Evolutionary conservation across 1,140 invertebrate species (phyloP), one percentile per base, ranked within the genome.

Genomic region (Caenorhabditis inopinata): DNA sequence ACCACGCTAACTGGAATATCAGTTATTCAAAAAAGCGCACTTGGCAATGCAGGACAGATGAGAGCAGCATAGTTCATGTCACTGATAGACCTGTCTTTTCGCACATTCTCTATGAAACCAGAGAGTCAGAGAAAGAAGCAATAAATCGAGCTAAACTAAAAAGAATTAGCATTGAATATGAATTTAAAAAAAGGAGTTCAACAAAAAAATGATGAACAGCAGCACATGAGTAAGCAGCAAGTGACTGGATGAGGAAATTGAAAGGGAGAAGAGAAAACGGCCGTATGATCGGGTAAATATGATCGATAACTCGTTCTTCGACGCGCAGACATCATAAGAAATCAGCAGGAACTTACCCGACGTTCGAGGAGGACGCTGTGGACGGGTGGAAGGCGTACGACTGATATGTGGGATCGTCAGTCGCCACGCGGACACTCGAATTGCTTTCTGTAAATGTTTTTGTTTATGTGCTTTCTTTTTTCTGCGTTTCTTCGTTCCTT

Each of bases 191-290:
- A 68, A 32, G 27, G 12, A 42, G 27, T 38, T 42, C n/a, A 68
- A 68, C 21, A 38, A 4, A 18, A 9, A 68, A 68, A 32, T 9
- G 16, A 68, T 68, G 58, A 68, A n/a, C n/a, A n/a, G n/a, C n/a
- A n/a, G n/a, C n/a, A n/a, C n/a, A n/a, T n/a, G n/a, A n/a, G n/a
- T n/a, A n/a, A n/a, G n/a, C n/a, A n/a, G n/a, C n/a, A n/a, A n/a
- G n/a, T n/a, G n/a, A 7, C 38, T n/a, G 32, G 58, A 38, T 68
- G 23, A 7, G n/a, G 12, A 68, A 38, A 68, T 29, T 29, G 58
- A 68, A 68, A 68, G 38, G 32, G 58, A 68, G 32, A 68, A n/a
- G n/a, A n/a, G n/a, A 32, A 68, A 38, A 68, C 58, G 58, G 38
- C 58, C 58, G 35, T 68, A 68, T 68, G 58, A 68, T 68, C 58